Conservation (phyloP, 1,140 invertebrate genomes). For the Maniola jurtina region DNA sequence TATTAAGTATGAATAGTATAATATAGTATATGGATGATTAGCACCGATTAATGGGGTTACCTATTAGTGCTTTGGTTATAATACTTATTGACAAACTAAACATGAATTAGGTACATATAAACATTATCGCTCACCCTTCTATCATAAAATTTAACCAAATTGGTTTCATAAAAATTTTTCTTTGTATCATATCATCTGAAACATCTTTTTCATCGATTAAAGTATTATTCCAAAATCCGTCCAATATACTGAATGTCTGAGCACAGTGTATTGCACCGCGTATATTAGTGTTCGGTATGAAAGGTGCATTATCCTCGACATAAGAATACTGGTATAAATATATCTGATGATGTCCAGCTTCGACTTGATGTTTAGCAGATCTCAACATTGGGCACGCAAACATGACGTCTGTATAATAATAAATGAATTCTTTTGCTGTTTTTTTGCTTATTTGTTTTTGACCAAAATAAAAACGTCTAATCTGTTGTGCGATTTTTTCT, state of each 20-base stretch:
- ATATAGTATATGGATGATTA: too few relatives aligned
- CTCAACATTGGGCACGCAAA: conserved; percentile 37
- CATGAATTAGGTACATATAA: neutral
- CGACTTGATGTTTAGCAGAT: conserved; percentile 34
- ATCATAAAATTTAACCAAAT: conserved; percentile 6
- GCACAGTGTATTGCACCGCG: conserved; percentile 40
- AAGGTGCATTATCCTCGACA: conserved; percentile 17
- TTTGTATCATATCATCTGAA: neutral
- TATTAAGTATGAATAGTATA: too few relatives aligned
- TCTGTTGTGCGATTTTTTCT: conserved; percentile 21
- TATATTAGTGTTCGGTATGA: conserved; percentile 28
- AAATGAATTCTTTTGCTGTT: conserved; percentile 30
- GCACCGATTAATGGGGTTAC: too few relatives aligned
- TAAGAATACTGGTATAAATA: conserved; percentile 51
- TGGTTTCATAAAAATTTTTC: neutral
- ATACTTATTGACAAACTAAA: too few relatives aligned
- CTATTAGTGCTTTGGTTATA: too few relatives aligned
- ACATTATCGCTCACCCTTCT: neutral
- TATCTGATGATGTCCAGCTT: conserved; percentile 39
- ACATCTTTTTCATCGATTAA: neutral
- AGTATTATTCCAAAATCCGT: conserved; percentile 1
- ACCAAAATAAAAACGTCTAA: conserved; percentile 42
- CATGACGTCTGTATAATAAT: conserved; percentile 45
- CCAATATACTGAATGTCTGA: conserved; percentile 33
- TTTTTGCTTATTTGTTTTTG: conserved; percentile 21